phyloP scores from a whole-genome alignment of 2,888 invertebrate genomes.

The Amaurobius ferox region DNA sequence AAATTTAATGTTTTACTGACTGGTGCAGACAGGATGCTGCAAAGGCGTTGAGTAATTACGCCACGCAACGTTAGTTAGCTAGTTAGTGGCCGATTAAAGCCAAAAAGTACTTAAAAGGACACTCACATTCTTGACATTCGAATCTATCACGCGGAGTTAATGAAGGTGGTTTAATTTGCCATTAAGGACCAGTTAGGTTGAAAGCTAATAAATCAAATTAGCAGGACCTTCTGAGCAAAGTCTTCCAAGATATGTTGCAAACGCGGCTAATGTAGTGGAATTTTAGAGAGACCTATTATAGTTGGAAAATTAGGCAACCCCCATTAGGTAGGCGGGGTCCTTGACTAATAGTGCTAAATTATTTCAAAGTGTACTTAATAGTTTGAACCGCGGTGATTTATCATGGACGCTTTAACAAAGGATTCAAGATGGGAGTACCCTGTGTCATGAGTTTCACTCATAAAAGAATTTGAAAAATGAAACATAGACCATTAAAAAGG shows the following conservation, averaged over 20 bases:
- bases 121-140: neutral
- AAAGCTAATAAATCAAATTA: constrained; percentile 69
- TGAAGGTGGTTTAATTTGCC: constrained; percentile 37
- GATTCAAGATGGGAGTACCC: constrained; percentile 20
- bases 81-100: neutral
- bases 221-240: neutral
- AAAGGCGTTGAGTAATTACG: too few relatives aligned
- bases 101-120: neutral
- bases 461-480: constrained; percentile 61
- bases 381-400: constrained; percentile 52
- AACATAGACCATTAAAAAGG: constrained; percentile 67
- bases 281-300: constrained; percentile 46
- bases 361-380: constrained; percentile 61
- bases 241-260: neutral
- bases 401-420: constrained; percentile 41
- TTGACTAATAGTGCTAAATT: constrained; percentile 69
- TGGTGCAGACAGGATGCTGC: too few relatives aligned
- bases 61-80: neutral
- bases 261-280: constrained; percentile 28
- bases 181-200: constrained; percentile 51
- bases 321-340: constrained; percentile 46
- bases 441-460: constrained; percentile 36
- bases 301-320: constrained; percentile 52
- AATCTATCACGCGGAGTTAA: constrained; percentile 12
- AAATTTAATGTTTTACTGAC: too few relatives aligned